These are phyloP conservation scores for Zosterops borbonicus DNA, from an alignment of 2,113 vertebrate genomes.

Conservation along the genomic window DNA sequence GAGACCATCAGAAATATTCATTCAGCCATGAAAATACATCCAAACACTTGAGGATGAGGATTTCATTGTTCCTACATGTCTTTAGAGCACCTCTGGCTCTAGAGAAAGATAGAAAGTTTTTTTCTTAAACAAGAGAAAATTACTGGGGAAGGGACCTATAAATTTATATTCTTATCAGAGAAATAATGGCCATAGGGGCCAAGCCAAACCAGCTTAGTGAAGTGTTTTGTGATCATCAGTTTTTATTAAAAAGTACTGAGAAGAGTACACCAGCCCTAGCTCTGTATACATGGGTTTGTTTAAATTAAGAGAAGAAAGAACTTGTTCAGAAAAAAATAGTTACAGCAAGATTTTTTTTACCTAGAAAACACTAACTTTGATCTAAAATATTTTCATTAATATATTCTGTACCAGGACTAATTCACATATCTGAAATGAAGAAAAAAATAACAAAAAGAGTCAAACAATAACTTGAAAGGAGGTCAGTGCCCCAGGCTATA, in stretches of 20 bases:
- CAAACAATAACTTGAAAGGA: not conserved
- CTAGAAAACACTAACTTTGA: not conserved
- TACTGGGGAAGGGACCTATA: not conserved
- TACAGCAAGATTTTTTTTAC: not conserved
- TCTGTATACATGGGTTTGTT: not conserved
- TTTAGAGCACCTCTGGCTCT: not conserved
- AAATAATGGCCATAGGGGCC: not conserved
- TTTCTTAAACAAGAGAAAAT: not conserved
- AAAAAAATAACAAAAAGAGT: rapidly evolving
- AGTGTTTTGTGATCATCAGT: not conserved
- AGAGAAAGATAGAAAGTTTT: not conserved
- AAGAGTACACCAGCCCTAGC: not conserved
- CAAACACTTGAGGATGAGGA: not conserved
- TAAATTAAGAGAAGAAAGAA: not conserved
- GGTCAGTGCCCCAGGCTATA: not conserved
- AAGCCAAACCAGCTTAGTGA: not conserved
- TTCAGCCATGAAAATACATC: not conserved
- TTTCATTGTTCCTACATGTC: not conserved
- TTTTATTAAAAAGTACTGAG: not conserved
- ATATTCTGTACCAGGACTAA: not conserved
- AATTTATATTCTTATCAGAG: not conserved
- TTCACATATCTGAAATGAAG: not conserved
- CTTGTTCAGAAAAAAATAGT: not conserved
- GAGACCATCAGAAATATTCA: not conserved
- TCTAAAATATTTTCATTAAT: not conserved